Base-by-base conservation (phyloP, 2,888 invertebrate genomes). In the Polymixis flavicincta region DNA sequence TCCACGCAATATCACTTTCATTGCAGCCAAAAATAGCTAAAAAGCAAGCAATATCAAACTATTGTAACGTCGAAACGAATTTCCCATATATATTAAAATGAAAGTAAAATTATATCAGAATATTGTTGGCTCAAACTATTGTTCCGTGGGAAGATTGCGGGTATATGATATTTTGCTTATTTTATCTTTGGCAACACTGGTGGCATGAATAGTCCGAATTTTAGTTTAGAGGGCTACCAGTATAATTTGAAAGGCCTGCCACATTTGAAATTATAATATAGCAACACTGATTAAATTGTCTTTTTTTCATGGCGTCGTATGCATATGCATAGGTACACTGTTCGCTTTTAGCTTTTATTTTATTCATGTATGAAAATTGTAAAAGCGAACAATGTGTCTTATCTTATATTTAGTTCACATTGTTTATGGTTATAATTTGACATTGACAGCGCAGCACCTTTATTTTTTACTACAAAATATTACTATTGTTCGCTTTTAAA, bases 51-150 rank as follows among this genome's bases (percentile, higher is more conserved):
- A 59, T 50, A 37, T 28, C 25, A 71, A 28, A 19, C 60, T 66
- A 82, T 79, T 86, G 55, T 75, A 57, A 67, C 32, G 74, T 64
- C 71, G 75, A 57, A 73, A 28, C 5, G 37, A 55, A 66, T 48
- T 74, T 84, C 77, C 61, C 76, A 78, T 54, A 76, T n/a, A 76
- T 28, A 68, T 61, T 71, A 63, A 64, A 28, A 78, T 80, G 85
- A 87, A 83, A 83, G 87, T 85, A 68, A 82, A 68, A 80, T 78
- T 68, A 64, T 80, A 86, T 71, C 74, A 64, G 54, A 66, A 54
- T 65, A 74, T 76, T 72, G 79, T 74, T 77, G 45, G 37, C 22
- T 74, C 61, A 65, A 75, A 73, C 69, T 67, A 73, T 76, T 74
- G 72, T 85, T 14, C 63, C 75, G 80, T 86, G 85, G 67, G 85